Evolutionary conservation across 2,888 invertebrate genomes (phyloP).

Genomic region (Malthinus flaveolus): DNA sequence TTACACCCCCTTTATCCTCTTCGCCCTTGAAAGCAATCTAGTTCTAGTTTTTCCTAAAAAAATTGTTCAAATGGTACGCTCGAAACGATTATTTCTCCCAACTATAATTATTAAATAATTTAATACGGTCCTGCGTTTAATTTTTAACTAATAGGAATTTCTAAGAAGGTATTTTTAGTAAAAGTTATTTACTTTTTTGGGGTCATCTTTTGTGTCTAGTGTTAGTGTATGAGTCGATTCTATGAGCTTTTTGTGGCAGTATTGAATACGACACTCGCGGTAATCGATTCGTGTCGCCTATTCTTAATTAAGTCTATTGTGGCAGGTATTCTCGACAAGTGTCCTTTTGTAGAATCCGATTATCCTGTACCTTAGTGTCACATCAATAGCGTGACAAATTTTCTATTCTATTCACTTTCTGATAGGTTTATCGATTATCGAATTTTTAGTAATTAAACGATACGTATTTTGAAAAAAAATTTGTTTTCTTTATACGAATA

Average conservation of each 20-base stretch:
- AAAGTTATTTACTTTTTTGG: conserved; percentile 27
- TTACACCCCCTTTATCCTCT: too few species aligned
- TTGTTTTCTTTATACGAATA: not conserved
- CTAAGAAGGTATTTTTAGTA: conserved; percentile 7
- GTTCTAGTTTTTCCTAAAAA: too few species aligned
- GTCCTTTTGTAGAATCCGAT: conserved; percentile 40
- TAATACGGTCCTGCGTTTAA: too few species aligned
- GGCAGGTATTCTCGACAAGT: conserved; percentile 38
- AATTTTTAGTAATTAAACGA: conserved; percentile 3
- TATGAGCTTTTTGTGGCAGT: conserved; percentile 34
- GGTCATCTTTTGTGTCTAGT: conserved; percentile 20
- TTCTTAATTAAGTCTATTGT: conserved; percentile 40
- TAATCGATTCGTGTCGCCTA: conserved; percentile 39
- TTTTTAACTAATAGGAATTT: too few species aligned
- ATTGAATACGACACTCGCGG: conserved; percentile 37
- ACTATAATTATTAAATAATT: too few species aligned
- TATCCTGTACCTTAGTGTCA: conserved; percentile 39
- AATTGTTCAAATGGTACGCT: too few species aligned
- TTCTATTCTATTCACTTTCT: conserved; percentile 28
- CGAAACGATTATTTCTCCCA: too few species aligned
- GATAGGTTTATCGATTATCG: conserved; percentile 17
- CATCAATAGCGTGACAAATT: conserved; percentile 36
- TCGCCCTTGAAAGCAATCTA: too few species aligned
- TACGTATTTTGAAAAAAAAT: conserved; percentile 3
- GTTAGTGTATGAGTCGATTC: conserved; percentile 23